A percentile compares a stretch with the other conserved stretches of the same genome.
phyloP scores from a whole-genome alignment of 2,797 vertebrate genomes.

The Centropyge bicolor region DNA sequence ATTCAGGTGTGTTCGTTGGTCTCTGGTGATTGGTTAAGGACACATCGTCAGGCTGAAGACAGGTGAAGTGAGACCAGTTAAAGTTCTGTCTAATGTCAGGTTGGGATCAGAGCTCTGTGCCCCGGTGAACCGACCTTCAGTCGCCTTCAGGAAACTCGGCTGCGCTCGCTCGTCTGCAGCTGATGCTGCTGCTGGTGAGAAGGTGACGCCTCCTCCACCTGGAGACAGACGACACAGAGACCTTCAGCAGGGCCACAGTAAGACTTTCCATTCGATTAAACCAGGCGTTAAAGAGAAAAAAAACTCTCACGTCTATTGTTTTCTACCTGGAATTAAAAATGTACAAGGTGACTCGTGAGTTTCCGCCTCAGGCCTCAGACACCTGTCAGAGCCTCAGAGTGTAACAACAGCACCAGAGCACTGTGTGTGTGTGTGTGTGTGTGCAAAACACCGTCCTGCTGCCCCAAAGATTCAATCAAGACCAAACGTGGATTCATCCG shows the following conservation, averaged over 20 bases:
- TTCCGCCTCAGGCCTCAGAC: not conserved
- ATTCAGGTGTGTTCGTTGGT: too few species aligned
- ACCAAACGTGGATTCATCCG: too few species aligned
- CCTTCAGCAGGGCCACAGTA: not conserved
- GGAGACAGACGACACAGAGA: not conserved
- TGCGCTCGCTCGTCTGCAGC: conserved; percentile 9
- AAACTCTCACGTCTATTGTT: not conserved
- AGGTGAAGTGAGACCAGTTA: too few species aligned
- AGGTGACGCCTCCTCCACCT: conserved; percentile 15
- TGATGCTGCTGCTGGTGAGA: conserved; percentile 9
- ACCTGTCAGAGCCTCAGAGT: conserved; percentile 22
- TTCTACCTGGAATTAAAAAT: not conserved
- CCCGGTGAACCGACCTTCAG: conserved; percentile 27
- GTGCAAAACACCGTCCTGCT: too few species aligned
- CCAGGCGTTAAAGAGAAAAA: not conserved
- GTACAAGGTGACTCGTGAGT: not conserved
- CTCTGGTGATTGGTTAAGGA: too few species aligned
- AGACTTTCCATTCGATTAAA: conserved; percentile 15
- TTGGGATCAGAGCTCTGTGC: too few species aligned
- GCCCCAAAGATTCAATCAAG: too few species aligned
- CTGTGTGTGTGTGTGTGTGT: not conserved
- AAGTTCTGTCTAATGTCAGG: too few species aligned
- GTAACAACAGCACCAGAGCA: not conserved
- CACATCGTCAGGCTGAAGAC: too few species aligned
- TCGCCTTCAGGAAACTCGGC: not conserved